These are phyloP conservation scores for Porites australiensis DNA, from an alignment of 64 coral and sea anemone genomes.

Conservation along the genomic window DNA sequence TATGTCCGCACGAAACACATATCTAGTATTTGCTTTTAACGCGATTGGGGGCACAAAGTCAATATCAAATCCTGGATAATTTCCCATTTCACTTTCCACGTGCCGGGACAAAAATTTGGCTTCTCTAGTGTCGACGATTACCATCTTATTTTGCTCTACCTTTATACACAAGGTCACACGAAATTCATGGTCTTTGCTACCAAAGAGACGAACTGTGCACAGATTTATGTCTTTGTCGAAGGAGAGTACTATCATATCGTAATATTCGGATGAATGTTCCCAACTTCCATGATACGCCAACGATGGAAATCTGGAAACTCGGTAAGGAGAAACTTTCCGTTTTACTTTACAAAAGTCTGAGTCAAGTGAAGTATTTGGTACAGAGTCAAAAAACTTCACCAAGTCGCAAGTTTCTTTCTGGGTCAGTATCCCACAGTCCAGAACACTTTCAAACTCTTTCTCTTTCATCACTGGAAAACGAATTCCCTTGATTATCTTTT, in stretches of 20 bases:
- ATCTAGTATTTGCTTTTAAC: conserved; percentile 19
- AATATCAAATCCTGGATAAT: conserved; percentile 50
- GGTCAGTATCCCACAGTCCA: background rate
- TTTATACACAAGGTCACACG: background rate
- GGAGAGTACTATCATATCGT: background rate
- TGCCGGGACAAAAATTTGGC: conserved; percentile 26
- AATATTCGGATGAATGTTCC: background rate
- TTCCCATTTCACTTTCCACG: background rate
- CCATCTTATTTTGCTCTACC: background rate
- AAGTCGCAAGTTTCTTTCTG: background rate
- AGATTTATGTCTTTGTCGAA: conserved; percentile 1
- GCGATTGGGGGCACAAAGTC: conserved; percentile 24
- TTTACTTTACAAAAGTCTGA: background rate
- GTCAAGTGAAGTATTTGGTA: background rate
- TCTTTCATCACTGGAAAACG: conserved; percentile 6
- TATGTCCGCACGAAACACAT: background rate
- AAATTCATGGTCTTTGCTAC: conserved; percentile 16
- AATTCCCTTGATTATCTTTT: background rate
- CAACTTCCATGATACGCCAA: background rate
- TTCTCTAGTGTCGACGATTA: background rate
- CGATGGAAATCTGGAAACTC: background rate
- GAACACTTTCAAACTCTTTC: background rate
- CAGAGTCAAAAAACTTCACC: background rate
- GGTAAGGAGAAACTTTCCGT: background rate
- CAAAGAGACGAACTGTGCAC: conserved; percentile 5